Evolutionary conservation across 2,797 vertebrate genomes (phyloP).

Genomic region (Brotula barbata): DNA sequence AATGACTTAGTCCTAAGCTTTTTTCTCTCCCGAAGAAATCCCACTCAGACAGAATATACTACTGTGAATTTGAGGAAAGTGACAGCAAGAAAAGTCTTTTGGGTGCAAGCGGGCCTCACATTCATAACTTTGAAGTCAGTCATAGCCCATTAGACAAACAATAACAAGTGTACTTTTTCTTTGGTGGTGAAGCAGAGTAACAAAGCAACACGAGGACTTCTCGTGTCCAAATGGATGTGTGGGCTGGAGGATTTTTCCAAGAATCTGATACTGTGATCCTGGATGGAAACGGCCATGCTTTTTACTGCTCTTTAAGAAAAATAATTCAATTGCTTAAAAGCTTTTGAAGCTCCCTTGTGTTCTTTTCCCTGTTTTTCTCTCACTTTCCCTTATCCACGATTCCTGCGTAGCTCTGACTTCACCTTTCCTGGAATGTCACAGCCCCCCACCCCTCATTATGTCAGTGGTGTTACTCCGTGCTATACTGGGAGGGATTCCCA

Average conservation of each 20-base stretch:
- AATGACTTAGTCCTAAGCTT: conserved; percentile 37
- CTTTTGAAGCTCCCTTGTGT: conserved; percentile 44
- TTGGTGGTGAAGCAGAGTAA: conserved; percentile 45
- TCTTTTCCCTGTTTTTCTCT: conserved; percentile 27
- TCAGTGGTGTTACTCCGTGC: conserved; percentile 20
- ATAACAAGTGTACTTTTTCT: conserved; percentile 41
- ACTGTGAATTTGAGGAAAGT: conserved; percentile 4
- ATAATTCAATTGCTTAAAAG: conserved; percentile 45
- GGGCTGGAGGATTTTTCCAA: conserved; percentile 52
- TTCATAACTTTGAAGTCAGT: conserved; percentile 39
- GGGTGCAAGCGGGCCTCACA: conserved; percentile 46
- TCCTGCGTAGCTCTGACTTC: conserved; percentile 52
- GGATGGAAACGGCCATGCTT: conserved; percentile 54
- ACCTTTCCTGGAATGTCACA: conserved; percentile 48
- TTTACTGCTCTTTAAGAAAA: conserved; percentile 59
- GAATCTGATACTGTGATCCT: conserved; percentile 50
- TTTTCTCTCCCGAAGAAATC: conserved; percentile 16
- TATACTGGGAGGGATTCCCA: conserved; percentile 49
- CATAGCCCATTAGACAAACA: conserved; percentile 61
- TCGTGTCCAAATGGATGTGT: conserved; percentile 40
- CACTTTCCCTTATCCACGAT: conserved; percentile 28
- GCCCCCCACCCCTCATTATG: conserved; percentile 32
- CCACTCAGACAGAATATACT: conserved; percentile 2
- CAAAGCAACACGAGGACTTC: conserved; percentile 31
- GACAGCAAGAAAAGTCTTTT: conserved; percentile 30